phyloP scores from a whole-genome alignment of 2,888 invertebrate species.

The Drosophila mimetica region DNA sequence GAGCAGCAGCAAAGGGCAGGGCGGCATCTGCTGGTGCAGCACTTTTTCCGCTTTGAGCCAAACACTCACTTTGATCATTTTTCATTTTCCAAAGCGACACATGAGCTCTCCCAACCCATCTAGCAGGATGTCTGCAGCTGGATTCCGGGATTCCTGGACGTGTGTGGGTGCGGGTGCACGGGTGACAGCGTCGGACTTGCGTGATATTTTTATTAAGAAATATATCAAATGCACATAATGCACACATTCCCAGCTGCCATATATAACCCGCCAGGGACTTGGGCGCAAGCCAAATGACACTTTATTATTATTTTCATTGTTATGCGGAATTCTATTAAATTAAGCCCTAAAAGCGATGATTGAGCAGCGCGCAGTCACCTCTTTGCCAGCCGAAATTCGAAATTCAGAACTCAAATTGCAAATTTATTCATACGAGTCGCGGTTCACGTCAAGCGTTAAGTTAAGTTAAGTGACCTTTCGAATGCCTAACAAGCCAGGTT shows the following conservation, averaged over 20 bases:
- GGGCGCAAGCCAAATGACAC: constrained; percentile 46
- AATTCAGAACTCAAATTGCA: constrained; percentile 42
- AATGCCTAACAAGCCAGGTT: constrained; percentile 33
- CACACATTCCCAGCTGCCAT: constrained; percentile 45
- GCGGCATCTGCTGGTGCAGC: constrained; percentile 55
- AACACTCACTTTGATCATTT: constrained; percentile 80
- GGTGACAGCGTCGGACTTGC: constrained; percentile 56
- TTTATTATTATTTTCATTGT: constrained; percentile 50
- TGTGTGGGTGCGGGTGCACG: constrained; percentile 22
- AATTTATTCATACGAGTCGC: constrained; percentile 72
- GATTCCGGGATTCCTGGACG: constrained; percentile 22
- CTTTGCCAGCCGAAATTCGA: constrained; percentile 17
- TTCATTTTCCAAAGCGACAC: constrained; percentile 69
- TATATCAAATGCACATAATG: constrained; percentile 77
- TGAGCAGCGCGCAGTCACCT: constrained; percentile 25
- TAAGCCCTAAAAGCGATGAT: constrained; percentile 37
- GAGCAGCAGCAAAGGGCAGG: constrained; percentile 17
- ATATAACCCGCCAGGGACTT: constrained; percentile 39
- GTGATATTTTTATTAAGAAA: constrained; percentile 76
- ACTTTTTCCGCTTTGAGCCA: constrained; percentile 64
- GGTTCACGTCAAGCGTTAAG: constrained; percentile 43
- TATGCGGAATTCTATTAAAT: constrained; percentile 39
- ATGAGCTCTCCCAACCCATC: constrained; percentile 43
- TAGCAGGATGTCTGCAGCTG: constrained; percentile 27
- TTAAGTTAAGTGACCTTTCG: constrained; percentile 53